Conservation (phyloP, 2,113 vertebrate species). For the Penelope pileata region DNA sequence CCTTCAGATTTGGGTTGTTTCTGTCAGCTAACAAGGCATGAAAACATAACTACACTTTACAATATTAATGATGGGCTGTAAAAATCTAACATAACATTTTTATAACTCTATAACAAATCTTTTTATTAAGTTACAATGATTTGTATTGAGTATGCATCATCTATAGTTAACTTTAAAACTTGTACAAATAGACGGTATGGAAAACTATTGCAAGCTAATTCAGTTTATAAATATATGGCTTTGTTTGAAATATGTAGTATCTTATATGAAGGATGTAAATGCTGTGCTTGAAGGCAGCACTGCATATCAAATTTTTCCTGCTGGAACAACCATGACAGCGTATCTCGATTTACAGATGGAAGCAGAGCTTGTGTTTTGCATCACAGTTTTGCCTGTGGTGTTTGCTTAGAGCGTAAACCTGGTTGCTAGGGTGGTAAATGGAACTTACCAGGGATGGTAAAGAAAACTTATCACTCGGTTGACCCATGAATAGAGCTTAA, state of each 20-base stretch:
- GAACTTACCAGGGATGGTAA: neutral
- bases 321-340: neutral
- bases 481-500: neutral
- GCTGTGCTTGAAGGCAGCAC: slow-evolving; percentile 34
- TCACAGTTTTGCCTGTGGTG: neutral
- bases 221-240: slow-evolving; percentile 45
- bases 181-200: slow-evolving; percentile 5
- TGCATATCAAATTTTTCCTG: neutral
- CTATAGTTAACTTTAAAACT: slow-evolving; percentile 66
- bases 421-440: neutral
- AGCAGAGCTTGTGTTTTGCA: neutral
- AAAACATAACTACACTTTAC: slow-evolving; percentile 55
- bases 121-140: slow-evolving; percentile 62
- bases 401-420: neutral
- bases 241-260: slow-evolving; percentile 46
- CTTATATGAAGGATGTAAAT: slow-evolving; percentile 41
- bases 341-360: neutral
- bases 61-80: slow-evolving; percentile 72
- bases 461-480: neutral
- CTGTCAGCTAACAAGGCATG: slow-evolving; percentile 42
- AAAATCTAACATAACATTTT: slow-evolving; percentile 70
- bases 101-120: slow-evolving; percentile 70
- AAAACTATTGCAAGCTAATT: slow-evolving; percentile 51
- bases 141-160: slow-evolving; percentile 67
- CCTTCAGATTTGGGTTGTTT: slow-evolving; percentile 55